phyloP scores from a whole-genome alignment of 2,113 vertebrate genomes.

The Bubalus kerabau region DNA sequence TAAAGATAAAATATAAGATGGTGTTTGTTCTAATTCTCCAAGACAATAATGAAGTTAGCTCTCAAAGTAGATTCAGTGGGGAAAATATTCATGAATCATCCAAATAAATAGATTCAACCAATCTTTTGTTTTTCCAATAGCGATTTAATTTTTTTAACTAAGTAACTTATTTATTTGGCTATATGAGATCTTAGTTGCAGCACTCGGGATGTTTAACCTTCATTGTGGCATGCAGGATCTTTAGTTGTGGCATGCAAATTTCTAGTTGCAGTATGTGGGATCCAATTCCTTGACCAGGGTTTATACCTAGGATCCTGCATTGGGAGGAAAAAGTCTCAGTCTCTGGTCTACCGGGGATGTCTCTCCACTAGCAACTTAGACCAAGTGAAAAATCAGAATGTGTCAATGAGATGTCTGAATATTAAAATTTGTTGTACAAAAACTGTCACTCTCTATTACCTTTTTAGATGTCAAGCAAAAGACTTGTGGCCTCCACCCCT shows the following conservation, averaged over 20 bases:
- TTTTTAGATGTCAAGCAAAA: background rate
- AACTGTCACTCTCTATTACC: background rate
- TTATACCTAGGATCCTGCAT: background rate
- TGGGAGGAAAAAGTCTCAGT: background rate
- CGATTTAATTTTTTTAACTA: background rate
- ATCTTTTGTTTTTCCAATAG: background rate
- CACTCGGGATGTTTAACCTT: background rate
- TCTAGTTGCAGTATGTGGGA: background rate
- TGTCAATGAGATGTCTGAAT: background rate
- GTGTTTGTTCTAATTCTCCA: background rate
- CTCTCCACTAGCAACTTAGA: background rate
- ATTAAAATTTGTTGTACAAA: background rate
- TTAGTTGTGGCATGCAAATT: background rate
- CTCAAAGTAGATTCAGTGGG: background rate
- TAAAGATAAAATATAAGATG: background rate
- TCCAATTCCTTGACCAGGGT: background rate
- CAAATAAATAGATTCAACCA: background rate
- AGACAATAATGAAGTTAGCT: background rate
- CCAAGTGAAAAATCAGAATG: background rate
- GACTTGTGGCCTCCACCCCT: rapidly evolving
- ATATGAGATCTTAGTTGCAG: background rate
- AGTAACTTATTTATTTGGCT: background rate
- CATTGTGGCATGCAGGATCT: background rate
- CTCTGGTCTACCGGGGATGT: background rate
- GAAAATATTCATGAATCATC: background rate